Conservation (phyloP, 2,888 invertebrate species). For the Pheosia gnoma region DNA sequence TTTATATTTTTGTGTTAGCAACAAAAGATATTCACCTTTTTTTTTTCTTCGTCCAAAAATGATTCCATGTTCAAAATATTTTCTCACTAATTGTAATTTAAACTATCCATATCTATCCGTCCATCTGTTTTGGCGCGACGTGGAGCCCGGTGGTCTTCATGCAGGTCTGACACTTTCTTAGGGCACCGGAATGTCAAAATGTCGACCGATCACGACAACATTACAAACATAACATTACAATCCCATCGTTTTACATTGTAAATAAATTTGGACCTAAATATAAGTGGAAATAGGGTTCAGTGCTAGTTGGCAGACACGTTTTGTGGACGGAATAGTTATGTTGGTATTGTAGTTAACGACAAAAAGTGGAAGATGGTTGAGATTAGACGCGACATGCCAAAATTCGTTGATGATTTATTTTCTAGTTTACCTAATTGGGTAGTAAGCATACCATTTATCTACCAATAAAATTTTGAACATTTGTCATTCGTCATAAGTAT, state of each 20-base stretch:
- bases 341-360: constrained; percentile 40
- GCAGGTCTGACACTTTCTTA: constrained; percentile 69
- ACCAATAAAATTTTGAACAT: too few species aligned
- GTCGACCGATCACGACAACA: constrained; percentile 71
- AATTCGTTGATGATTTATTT: constrained; percentile 29
- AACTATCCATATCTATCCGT: constrained; percentile 63
- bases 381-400: constrained; percentile 61
- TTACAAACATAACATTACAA: constrained; percentile 32
- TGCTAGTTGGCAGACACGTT: background rate
- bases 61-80: constrained; percentile 44
- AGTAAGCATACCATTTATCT: too few species aligned
- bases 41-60: constrained; percentile 9
- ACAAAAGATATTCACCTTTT: constrained; percentile 11
- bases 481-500: too few species aligned
- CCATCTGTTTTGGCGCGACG: constrained; percentile 56
- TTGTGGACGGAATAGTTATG: constrained; percentile 15
- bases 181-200: constrained; percentile 77
- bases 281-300: background rate
- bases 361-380: constrained; percentile 65
- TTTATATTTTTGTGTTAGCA: background rate
- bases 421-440: constrained; percentile 9
- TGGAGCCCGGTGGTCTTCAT: constrained; percentile 71
- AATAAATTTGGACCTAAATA: constrained; percentile 16
- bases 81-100: constrained; percentile 73
- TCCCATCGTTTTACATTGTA: background rate